phyloP scores from a whole-genome alignment of 2,888 invertebrate species.

The Quadroppia sp. region DNA sequence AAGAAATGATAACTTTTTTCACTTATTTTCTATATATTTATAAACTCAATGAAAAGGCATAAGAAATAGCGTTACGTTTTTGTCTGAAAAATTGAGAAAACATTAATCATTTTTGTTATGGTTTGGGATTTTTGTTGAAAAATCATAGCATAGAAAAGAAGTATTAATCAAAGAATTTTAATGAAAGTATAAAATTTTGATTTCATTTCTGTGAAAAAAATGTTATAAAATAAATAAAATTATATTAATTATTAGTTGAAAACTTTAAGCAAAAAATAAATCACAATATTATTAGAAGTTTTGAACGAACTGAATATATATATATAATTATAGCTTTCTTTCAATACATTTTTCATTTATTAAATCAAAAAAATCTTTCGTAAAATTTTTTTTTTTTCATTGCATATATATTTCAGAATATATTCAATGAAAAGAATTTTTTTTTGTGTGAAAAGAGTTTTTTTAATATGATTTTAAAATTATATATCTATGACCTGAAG shows the following conservation, averaged over 20 bases:
- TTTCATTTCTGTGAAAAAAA: not conserved
- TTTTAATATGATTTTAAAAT: not conserved
- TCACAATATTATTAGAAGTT: too few relatives aligned
- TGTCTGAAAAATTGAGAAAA: not conserved
- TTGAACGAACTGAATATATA: too few relatives aligned
- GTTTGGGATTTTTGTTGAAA: not conserved
- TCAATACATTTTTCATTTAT: too few relatives aligned
- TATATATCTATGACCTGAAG: not conserved
- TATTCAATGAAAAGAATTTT: not conserved
- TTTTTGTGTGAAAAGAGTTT: not conserved
- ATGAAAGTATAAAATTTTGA: not conserved
- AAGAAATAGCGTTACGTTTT: conserved; percentile 13
- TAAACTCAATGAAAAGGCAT: not conserved
- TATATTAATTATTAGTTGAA: too few relatives aligned
- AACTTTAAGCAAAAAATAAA: too few relatives aligned
- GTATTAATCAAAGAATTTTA: not conserved
- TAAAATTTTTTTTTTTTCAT: too few relatives aligned
- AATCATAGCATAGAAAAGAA: not conserved
- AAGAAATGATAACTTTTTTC: conserved; percentile 12
- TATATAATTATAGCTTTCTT: too few relatives aligned
- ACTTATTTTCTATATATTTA: not conserved
- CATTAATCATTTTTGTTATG: not conserved
- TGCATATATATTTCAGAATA: too few relatives aligned
- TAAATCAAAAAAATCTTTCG: too few relatives aligned
- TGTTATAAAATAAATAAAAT: not conserved